These are phyloP conservation scores for Mirounga angustirostris DNA, from an alignment of 2,113 vertebrate species.

Conservation along the genomic window DNA sequence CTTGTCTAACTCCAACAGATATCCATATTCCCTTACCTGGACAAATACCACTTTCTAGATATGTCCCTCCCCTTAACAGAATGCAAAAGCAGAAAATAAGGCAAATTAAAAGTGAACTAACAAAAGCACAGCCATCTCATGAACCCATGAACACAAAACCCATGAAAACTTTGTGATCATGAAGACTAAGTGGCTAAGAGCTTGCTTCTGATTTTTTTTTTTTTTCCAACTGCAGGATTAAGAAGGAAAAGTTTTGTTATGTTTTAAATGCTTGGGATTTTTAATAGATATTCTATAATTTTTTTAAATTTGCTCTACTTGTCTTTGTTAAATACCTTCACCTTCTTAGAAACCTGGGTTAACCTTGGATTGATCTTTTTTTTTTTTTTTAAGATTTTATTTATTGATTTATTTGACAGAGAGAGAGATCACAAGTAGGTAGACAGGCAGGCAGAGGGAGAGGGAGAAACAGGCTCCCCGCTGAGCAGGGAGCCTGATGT, in stretches of 20 bases:
- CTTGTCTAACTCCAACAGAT: not conserved
- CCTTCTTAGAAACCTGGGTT: not conserved
- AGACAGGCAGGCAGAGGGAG: no score
- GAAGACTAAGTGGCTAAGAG: not conserved
- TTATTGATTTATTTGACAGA: no score
- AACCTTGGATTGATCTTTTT: not conserved
- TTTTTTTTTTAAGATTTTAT: no score
- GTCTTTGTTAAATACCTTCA: not conserved
- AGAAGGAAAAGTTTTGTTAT: not conserved
- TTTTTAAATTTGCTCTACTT: not conserved
- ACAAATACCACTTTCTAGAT: not conserved
- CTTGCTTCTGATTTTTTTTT: not conserved
- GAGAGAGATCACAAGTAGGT: no score
- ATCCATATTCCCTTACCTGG: not conserved
- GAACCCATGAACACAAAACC: not conserved
- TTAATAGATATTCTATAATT: not conserved
- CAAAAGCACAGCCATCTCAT: not conserved
- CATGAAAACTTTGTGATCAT: not conserved
- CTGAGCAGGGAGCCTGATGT: no score
- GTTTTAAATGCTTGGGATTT: not conserved
- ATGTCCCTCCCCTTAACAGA: not conserved
- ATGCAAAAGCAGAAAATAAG: not conserved
- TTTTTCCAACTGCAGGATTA: not conserved
- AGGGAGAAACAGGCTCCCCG: no score
- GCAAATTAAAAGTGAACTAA: not conserved